Base-by-base conservation (phyloP, 1,140 invertebrate species). In the Riptortus pedestris region DNA sequence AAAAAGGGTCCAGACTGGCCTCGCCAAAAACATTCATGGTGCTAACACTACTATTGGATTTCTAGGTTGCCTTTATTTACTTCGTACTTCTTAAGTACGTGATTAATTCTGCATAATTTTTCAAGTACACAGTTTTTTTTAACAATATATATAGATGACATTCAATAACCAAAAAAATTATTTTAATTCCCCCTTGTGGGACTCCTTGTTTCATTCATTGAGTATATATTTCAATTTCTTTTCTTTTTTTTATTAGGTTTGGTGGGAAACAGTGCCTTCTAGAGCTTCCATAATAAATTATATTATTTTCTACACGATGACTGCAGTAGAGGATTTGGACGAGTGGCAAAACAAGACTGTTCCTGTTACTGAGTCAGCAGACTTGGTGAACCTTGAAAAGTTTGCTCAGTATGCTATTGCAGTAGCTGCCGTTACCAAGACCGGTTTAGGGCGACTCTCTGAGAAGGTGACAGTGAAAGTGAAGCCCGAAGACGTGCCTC, bases 191-290 rank as follows among this genome's bases (percentile, higher is more conserved):
- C n/a, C n/a, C n/a, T n/a, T n/a, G n/a, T n/a, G n/a, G n/a, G n/a
- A n/a, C n/a, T n/a, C n/a, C n/a, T n/a, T n/a, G n/a, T n/a, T n/a
- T n/a, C n/a, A n/a, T n/a, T n/a, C n/a, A n/a, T n/a, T n/a, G n/a
- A n/a, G n/a, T n/a, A n/a, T n/a, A n/a, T n/a, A n/a, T n/a, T n/a
- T n/a, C n/a, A n/a, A n/a, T n/a, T n/a, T n/a, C 1, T 20, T 20
- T 20, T 5, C 24, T 51, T 51, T 20, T 48, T 51, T 51, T 51
- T 51, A 20, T 9, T 24, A 51, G 48, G 88, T 97, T 1, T 96
- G 92, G 87, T 96, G 95, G 95, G 91, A 97, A 72, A 82, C 88
- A 1, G 90, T 94, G n/a, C 89, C 90, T 16, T 86, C 86, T 33
- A 79, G 89, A 52, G 83, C 85, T 66, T 85, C 92, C 73, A 83